A percentile compares a stretch with the other conserved stretches of the same genome.
phyloP scores from a whole-genome alignment of 53 echinoderm and acorn worm species.

The Hippasteria phrygiana region DNA sequence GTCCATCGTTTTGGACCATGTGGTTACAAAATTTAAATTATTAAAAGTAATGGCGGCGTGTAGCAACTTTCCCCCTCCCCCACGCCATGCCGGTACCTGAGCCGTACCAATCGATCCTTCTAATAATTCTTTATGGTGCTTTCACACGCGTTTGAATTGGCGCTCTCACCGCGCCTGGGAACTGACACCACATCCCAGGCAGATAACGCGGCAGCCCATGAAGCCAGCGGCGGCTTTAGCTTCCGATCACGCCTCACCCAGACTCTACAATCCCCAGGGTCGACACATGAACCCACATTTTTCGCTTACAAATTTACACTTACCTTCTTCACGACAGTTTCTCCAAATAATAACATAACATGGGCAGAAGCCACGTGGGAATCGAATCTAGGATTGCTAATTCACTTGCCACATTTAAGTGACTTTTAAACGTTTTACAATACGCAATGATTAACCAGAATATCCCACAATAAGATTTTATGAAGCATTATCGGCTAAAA shows the following conservation, averaged over 20 bases:
- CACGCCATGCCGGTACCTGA: not conserved
- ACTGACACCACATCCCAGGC: not conserved
- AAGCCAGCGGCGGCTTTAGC: no score
- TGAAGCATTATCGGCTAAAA: constrained; percentile 6
- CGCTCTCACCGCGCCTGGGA: not conserved
- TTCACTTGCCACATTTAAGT: constrained; percentile 20
- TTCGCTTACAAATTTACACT: not conserved
- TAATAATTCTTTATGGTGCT: not conserved
- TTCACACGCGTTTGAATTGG: not conserved
- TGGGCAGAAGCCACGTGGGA: not conserved
- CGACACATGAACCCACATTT: not conserved
- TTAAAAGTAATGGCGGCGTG: no score
- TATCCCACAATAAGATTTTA: constrained; percentile 40
- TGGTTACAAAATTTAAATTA: no score
- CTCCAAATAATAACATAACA: not conserved
- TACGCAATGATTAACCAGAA: not conserved
- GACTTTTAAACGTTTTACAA: constrained; percentile 55
- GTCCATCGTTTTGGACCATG: no score
- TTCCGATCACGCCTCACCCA: no score
- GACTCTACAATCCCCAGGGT: not conserved
- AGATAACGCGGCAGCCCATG: no score
- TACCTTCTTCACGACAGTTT: not conserved
- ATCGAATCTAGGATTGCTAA: not conserved
- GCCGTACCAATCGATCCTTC: not conserved
- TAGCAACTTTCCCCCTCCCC: no score